These are phyloP conservation scores for Scaptomyza cyrtandrae DNA, from an alignment of 2,888 invertebrate species.

Conservation along the genomic window DNA sequence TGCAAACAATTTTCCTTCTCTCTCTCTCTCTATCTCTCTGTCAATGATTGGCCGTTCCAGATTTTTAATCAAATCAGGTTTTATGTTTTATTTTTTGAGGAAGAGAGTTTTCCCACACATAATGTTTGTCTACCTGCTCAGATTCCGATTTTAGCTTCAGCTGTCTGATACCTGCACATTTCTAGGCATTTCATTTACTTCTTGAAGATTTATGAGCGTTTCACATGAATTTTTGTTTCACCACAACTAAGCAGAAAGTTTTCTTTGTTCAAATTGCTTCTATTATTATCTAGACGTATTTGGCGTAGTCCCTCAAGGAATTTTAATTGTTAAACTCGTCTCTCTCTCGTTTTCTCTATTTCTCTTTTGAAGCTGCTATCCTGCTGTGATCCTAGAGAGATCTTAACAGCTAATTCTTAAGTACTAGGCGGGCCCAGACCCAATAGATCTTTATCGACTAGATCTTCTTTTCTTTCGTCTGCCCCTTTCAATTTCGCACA, in stretches of 20 bases:
- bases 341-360: not conserved
- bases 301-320: slow-evolving; percentile 49
- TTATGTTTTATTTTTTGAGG: slow-evolving; percentile 1
- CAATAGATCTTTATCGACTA: slow-evolving; percentile 71
- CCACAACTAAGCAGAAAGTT: not conserved
- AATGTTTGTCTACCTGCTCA: slow-evolving; percentile 52
- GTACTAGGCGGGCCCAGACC: slow-evolving; percentile 31
- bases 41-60: slow-evolving; percentile 3
- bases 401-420: slow-evolving; percentile 34
- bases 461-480: slow-evolving; percentile 3
- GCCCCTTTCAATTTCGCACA: slow-evolving; percentile 41
- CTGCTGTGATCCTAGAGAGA: slow-evolving; percentile 52
- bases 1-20: slow-evolving; percentile 11
- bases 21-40: not conserved
- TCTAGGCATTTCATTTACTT: slow-evolving; percentile 26
- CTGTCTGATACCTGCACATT: slow-evolving; percentile 55
- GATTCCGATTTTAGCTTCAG: slow-evolving; percentile 1
- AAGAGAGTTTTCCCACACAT: slow-evolving; percentile 66
- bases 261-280: slow-evolving; percentile 28
- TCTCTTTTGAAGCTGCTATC: slow-evolving; percentile 34
- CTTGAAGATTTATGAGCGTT: slow-evolving; percentile 52
- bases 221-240: slow-evolving; percentile 45
- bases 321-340: slow-evolving; percentile 69
- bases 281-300: slow-evolving; percentile 36
- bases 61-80: slow-evolving; percentile 26